Evolutionary conservation across 1,140 invertebrate species (phyloP).

Genomic region (Mylabris phalerata): DNA sequence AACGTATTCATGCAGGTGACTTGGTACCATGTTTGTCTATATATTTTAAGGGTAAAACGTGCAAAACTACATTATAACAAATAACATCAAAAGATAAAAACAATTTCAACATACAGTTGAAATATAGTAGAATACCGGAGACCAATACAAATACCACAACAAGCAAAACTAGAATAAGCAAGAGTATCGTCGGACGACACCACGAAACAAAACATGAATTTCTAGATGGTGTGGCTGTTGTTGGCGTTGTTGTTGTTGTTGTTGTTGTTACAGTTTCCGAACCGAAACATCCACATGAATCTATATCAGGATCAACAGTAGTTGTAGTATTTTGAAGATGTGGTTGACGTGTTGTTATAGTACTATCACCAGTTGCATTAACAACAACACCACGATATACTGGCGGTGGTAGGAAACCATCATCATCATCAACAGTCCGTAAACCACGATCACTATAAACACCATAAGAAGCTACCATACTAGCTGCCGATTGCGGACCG

Average conservation of each 20-base stretch:
- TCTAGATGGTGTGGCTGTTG: constrained; percentile 14
- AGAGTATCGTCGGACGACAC: constrained; percentile 43
- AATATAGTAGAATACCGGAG: constrained; percentile 46
- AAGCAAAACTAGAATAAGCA: constrained; percentile 43
- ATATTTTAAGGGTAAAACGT: constrained; percentile 2
- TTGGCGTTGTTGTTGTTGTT: constrained; percentile 2
- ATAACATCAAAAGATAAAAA: constrained; percentile 15
- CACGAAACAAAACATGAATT: constrained; percentile 36
- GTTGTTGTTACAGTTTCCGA: constrained; percentile 4
- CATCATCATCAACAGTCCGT: constrained; percentile 45
- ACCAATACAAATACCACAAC: constrained; percentile 45
- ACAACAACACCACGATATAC: constrained; percentile 49
- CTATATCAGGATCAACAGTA: constrained; percentile 2
- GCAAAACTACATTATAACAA: constrained; percentile 13
- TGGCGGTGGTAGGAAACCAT: constrained; percentile 41
- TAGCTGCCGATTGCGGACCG: constrained; percentile 25
- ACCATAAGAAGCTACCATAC: constrained; percentile 42
- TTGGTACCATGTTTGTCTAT: neutral
- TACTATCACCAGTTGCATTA: constrained; percentile 46
- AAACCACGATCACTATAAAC: constrained; percentile 44
- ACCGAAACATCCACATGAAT: constrained; percentile 23
- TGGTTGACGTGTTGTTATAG: constrained; percentile 34
- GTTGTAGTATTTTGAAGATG: constrained; percentile 1
- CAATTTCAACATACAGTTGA: constrained; percentile 45
- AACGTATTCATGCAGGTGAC: constrained; percentile 1